Evolutionary conservation across 2,113 vertebrate species (phyloP).

Genomic region (Meriones unguiculatus): DNA sequence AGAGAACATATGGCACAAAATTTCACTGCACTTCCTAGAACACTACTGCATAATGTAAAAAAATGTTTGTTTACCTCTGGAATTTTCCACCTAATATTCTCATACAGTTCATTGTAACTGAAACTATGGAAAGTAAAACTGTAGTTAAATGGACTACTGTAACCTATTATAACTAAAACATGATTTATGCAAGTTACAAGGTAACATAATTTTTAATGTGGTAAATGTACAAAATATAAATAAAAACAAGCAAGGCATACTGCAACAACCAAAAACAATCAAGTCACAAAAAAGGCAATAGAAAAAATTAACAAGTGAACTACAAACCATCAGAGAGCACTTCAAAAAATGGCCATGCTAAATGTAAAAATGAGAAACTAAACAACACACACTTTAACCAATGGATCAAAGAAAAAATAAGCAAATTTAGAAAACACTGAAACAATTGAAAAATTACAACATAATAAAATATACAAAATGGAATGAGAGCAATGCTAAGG

Average conservation of each 20-base stretch:
- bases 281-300: neutral
- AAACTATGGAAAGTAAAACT: neutral
- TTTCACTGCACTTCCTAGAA: neutral
- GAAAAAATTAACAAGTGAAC: constrained; percentile 29
- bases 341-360: neutral
- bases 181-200: neutral
- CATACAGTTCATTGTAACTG: neutral
- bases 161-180: neutral
- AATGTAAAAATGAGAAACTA: constrained; percentile 1
- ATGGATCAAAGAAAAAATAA: neutral
- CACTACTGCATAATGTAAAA: neutral
- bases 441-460: neutral
- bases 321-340: neutral
- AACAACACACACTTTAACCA: neutral
- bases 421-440: neutral
- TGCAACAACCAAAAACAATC: neutral
- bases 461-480: neutral
- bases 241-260: constrained; percentile 5
- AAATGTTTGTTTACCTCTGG: neutral
- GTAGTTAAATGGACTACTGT: neutral
- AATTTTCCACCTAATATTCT: neutral
- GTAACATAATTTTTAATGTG: neutral
- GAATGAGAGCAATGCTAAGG: neutral
- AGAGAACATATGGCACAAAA: neutral
- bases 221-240: constrained; percentile 10